These are phyloP conservation scores for Anthopleura sola DNA, from an alignment of 64 coral and sea anemone species.

Conservation along the genomic window DNA sequence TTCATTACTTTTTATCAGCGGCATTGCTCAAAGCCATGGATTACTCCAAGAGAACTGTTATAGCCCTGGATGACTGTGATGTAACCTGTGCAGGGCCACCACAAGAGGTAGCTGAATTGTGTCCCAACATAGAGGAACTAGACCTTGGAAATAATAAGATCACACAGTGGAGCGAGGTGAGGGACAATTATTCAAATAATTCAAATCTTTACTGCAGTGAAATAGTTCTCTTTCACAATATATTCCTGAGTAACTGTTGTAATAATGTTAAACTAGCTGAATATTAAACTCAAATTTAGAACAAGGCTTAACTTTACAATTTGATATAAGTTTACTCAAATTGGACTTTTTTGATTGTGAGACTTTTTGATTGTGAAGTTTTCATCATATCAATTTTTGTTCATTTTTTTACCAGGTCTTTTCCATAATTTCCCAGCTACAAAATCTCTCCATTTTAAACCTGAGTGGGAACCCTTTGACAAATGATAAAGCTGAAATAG, in stretches of 20 bases:
- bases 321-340: too few relatives aligned
- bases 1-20: neutral
- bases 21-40: constrained; percentile 11
- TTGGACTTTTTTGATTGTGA: too few relatives aligned
- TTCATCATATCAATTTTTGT: neutral
- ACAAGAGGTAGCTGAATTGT: constrained; percentile 55
- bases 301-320: too few relatives aligned
- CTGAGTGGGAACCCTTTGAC: constrained; percentile 63
- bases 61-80: constrained; percentile 66
- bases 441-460: constrained; percentile 68
- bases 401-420: constrained; percentile 34
- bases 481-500: constrained; percentile 4
- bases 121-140: constrained; percentile 78
- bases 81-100: constrained; percentile 58
- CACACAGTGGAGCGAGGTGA: constrained; percentile 74
- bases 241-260: too few relatives aligned
- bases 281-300: too few relatives aligned
- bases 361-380: too few relatives aligned
- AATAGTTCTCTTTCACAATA: too few relatives aligned
- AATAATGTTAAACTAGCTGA: too few relatives aligned
- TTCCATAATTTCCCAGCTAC: constrained; percentile 49
- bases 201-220: too few relatives aligned
- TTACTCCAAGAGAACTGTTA: constrained; percentile 27
- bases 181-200: too few relatives aligned
- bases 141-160: constrained; percentile 76